Evolutionary conservation across 2,888 invertebrate species (phyloP).

Genomic region (Boloria euphrosyne): DNA sequence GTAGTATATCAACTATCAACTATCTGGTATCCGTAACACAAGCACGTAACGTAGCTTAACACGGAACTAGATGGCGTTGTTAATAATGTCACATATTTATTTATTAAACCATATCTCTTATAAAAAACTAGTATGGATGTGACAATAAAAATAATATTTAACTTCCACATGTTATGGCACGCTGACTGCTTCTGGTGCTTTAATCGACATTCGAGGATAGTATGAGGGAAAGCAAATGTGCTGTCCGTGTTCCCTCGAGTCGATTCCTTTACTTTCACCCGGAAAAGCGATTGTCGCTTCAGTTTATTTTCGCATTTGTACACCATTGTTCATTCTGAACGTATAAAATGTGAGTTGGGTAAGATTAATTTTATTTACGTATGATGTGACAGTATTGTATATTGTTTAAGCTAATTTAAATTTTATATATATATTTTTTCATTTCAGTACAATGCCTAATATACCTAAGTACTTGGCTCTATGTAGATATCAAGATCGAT

Average conservation of each 20-base stretch:
- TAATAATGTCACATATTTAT: too few species aligned
- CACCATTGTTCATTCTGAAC: background rate
- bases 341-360: background rate
- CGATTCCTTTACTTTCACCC: slow-evolving; percentile 45
- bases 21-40: too few species aligned
- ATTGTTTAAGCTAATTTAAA: too few species aligned
- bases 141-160: slow-evolving; percentile 13
- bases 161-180: slow-evolving; percentile 2
- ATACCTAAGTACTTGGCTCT: too few species aligned
- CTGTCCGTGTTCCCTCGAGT: slow-evolving; percentile 31
- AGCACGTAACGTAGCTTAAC: too few species aligned
- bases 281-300: slow-evolving; percentile 36
- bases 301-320: slow-evolving; percentile 11
- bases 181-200: slow-evolving; percentile 9
- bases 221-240: slow-evolving; percentile 26
- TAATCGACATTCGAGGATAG: slow-evolving; percentile 7
- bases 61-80: too few species aligned
- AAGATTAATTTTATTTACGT: background rate
- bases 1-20: too few species aligned
- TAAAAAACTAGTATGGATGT: background rate
- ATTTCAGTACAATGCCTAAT: too few species aligned
- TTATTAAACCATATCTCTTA: too few species aligned
- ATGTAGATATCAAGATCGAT: too few species aligned
- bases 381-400: too few species aligned
- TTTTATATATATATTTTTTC: too few species aligned